phyloP scores from a whole-genome alignment of 2,113 vertebrate genomes.

The Albula glossodonta region DNA sequence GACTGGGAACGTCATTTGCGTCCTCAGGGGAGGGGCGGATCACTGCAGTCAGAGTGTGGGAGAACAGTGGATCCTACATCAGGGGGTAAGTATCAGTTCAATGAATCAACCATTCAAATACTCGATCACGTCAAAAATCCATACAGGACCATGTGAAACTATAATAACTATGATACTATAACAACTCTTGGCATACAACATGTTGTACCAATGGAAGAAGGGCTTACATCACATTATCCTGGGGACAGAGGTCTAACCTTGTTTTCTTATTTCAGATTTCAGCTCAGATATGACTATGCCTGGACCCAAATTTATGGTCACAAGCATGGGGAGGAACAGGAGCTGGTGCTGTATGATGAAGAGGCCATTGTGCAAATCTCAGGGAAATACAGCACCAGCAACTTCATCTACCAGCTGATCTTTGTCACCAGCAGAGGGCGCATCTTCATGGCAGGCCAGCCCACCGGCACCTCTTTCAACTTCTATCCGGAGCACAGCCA shows the following conservation, averaged over 20 bases:
- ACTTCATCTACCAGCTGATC: constrained; percentile 44
- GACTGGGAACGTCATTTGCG: not conserved
- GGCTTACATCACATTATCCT: not conserved
- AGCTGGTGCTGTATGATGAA: constrained; percentile 25
- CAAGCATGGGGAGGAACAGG: fast-evolving
- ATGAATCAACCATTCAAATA: too few species aligned
- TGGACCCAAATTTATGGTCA: constrained; percentile 28
- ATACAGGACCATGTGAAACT: too few species aligned
- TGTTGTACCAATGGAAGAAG: not conserved
- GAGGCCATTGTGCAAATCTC: constrained; percentile 45
- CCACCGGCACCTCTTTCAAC: constrained; percentile 38
- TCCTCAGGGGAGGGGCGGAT: constrained; percentile 2
- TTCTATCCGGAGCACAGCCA: constrained; percentile 3
- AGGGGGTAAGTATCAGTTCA: constrained; percentile 15
- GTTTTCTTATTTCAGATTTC: constrained; percentile 39
- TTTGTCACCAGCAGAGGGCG: constrained; percentile 48
- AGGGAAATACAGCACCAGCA: constrained; percentile 37
- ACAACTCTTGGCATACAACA: not conserved
- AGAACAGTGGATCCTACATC: constrained; percentile 3
- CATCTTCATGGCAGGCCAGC: constrained; percentile 28
- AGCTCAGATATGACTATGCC: constrained; percentile 12
- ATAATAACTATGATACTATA: too few species aligned
- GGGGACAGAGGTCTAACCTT: not conserved
- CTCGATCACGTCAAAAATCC: too few species aligned
- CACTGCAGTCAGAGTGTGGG: constrained; percentile 33